A percentile compares a stretch with the other conserved stretches of the same genome.
Conservation (phyloP, 2,888 invertebrate genomes). For the Prenolepis imparis region DNA sequence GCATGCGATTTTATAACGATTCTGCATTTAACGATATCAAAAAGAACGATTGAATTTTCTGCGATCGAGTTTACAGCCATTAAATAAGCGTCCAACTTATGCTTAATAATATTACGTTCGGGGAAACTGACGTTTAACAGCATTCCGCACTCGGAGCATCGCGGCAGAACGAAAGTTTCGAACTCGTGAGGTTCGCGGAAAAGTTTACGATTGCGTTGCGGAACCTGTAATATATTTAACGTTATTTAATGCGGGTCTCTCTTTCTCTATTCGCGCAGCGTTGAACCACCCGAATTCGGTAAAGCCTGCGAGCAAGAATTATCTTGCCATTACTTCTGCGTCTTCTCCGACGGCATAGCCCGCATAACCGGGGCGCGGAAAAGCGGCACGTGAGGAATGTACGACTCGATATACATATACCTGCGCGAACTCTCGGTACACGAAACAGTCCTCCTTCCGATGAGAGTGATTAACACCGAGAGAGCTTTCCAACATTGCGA, state of each 20-base stretch:
- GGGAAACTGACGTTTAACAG: slow-evolving; percentile 23
- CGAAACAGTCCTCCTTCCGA: slow-evolving; percentile 71
- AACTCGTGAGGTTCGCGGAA: background rate
- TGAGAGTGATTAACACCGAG: slow-evolving; percentile 80
- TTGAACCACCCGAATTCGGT: slow-evolving; percentile 33
- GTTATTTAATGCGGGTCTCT: slow-evolving; percentile 19
- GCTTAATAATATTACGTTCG: slow-evolving; percentile 23
- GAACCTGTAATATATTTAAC: slow-evolving; percentile 34
- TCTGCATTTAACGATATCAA: background rate
- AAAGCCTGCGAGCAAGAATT: slow-evolving; percentile 22
- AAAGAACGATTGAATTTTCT: slow-evolving; percentile 7
- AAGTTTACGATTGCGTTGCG: slow-evolving; percentile 20
- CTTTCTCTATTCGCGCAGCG: slow-evolving; percentile 35
- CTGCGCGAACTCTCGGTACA: slow-evolving; percentile 72
- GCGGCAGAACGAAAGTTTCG: slow-evolving; percentile 20
- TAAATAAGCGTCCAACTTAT: slow-evolving; percentile 22
- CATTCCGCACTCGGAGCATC: slow-evolving; percentile 10
- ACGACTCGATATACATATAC: slow-evolving; percentile 45
- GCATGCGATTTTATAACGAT: no score
- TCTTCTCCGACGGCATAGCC: slow-evolving; percentile 52
- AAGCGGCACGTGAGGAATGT: slow-evolving; percentile 70
- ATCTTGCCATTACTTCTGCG: slow-evolving; percentile 55
- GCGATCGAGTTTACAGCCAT: background rate
- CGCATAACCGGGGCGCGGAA: background rate
- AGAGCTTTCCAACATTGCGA: slow-evolving; percentile 71